Percentiles rank a stretch among this genome's conserved stretches.
Evolutionary conservation across 2,888 invertebrate genomes (phyloP).

Genomic region (Tetropium fuscum): DNA sequence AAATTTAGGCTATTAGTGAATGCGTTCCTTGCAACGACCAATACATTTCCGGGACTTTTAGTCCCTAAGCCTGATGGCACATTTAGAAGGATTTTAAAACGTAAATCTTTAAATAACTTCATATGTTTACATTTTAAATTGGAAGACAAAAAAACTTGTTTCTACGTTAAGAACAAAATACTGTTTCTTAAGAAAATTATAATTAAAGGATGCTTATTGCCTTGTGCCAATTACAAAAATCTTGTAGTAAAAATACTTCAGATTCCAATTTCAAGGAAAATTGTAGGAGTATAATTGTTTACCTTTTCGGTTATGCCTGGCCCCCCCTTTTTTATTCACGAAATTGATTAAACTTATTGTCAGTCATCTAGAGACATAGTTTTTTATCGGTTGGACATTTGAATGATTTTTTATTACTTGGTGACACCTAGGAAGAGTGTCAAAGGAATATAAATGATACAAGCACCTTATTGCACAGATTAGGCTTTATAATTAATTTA

Average conservation of each 20-base stretch:
- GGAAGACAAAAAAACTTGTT: slow-evolving; percentile 42
- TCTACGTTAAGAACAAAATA: slow-evolving; percentile 33
- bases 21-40: too few relatives aligned
- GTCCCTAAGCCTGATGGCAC: slow-evolving; percentile 22
- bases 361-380: slow-evolving; percentile 32
- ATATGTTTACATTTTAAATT: slow-evolving; percentile 49
- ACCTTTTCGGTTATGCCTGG: too few relatives aligned
- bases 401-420: slow-evolving; percentile 36
- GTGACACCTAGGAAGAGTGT: slow-evolving; percentile 23
- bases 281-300: too few relatives aligned
- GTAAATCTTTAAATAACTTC: slow-evolving; percentile 14
- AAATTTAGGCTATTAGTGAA: too few relatives aligned
- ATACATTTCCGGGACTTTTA: too few relatives aligned
- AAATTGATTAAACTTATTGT: slow-evolving; percentile 47
- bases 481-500: slow-evolving; percentile 42
- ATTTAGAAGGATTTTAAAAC: slow-evolving; percentile 13
- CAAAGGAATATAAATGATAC: slow-evolving; percentile 27
- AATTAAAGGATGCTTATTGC: slow-evolving; percentile 37
- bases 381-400: slow-evolving; percentile 39
- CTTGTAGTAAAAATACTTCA: slow-evolving; percentile 40
- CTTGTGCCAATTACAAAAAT: slow-evolving; percentile 38
- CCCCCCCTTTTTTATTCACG: slow-evolving; percentile 48
- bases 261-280: too few relatives aligned
- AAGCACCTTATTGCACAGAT: slow-evolving; percentile 11
- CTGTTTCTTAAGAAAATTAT: slow-evolving; percentile 33